phyloP scores from a whole-genome alignment of 2,888 invertebrate genomes.

The Gibbula magus region DNA sequence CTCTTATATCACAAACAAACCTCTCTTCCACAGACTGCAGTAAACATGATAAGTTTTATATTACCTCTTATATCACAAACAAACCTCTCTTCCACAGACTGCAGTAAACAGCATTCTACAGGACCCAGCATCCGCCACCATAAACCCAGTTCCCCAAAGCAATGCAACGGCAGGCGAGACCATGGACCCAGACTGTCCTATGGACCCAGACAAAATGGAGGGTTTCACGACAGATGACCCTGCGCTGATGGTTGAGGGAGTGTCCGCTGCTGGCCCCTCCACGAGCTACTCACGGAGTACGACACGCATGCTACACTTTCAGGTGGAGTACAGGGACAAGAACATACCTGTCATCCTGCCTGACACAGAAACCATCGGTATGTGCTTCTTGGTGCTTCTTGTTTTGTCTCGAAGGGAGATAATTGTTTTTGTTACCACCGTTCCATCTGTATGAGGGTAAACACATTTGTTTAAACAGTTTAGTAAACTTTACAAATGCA shows the following conservation, averaged over 20 bases:
- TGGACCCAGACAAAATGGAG: background rate
- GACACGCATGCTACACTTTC: conserved; percentile 66
- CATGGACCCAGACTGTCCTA: background rate
- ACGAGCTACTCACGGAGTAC: conserved; percentile 31
- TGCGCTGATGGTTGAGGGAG: conserved; percentile 57
- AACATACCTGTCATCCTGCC: conserved; percentile 64
- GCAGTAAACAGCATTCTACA: conserved; percentile 66
- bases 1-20: no score
- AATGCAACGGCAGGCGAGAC: conserved; percentile 24
- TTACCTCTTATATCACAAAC: no score
- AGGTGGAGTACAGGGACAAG: conserved; percentile 69
- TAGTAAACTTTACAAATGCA: no score
- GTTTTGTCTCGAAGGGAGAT: no score
- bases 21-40: no score
- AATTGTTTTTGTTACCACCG: no score
- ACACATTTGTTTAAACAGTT: no score
- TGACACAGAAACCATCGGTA: conserved; percentile 70
- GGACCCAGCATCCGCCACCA: conserved; percentile 35
- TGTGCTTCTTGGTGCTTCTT: no score
- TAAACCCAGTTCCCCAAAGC: conserved; percentile 23
- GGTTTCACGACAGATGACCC: conserved; percentile 50
- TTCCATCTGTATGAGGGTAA: no score
- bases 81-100: conserved; percentile 46
- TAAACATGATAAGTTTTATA: no score
- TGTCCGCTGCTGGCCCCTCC: conserved; percentile 47